Base-by-base conservation (phyloP, 2,888 invertebrate genomes). In the Stenotaenia linearis region DNA sequence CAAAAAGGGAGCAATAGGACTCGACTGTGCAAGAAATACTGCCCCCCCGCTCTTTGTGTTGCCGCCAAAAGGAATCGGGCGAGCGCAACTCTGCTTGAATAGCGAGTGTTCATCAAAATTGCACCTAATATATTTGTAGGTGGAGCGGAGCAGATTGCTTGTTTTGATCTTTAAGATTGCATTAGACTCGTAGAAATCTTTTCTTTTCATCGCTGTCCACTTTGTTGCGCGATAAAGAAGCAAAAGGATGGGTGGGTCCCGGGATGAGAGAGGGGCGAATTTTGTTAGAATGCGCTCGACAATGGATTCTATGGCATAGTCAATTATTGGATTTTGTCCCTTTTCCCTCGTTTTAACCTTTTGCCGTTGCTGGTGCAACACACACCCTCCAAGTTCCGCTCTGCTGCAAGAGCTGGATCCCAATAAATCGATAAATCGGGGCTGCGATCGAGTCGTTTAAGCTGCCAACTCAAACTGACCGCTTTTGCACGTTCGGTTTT, bases 331-430 rank as follows among this genome's bases (percentile, higher is more conserved):
- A 61, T 61, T 61, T 61, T 23, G 61, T 61, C 28, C 61, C 45
- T 18, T 12, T 45, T 45, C 61, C 25, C 61, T 61, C 61, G 61
- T 61, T 61, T 61, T 61, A 61, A 61, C 61, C 61, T 61, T 61
- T 61, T 61, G 61, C 61, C 61, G 61, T 61, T 61, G 61, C 61
- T 61, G 25, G 61, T 61, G 61, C 61, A 61, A 61, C 61, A 61
- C 28, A 61, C 25, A 61, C 61, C 61, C 61, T 45, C 61, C 28
- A 61, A 61, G 61, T 61, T 61, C 61, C 61, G 61, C 61, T 61
- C 61, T 61, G 61, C 61, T 61, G 61, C 61, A 61, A 61, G 61
- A 61, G 61, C 23, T 61, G 61, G 61, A 61, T 61, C 25, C 28
- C 61, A 61, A 61, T 61, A 61, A 61, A 61, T 61, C 61, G 28